Conservation (phyloP, 2,113 vertebrate species). For the Brachyhypopomus occidentalis region DNA sequence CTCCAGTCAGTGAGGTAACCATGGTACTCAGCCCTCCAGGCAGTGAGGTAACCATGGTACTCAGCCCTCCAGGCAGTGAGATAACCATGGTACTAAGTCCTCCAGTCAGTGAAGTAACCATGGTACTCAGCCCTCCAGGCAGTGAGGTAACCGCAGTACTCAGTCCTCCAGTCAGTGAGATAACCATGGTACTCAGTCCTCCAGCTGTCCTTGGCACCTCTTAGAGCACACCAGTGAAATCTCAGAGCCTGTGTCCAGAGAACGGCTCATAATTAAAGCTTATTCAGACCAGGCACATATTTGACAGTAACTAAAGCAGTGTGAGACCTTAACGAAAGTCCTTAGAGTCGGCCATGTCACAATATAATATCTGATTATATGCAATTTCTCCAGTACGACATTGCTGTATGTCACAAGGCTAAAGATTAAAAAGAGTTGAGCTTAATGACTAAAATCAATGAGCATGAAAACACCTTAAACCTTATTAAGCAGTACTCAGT, state of each 20-base stretch:
- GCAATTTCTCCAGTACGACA: not conserved
- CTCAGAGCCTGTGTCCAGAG: conserved; percentile 9
- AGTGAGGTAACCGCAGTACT: not conserved
- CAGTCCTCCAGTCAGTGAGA: not conserved
- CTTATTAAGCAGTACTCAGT: conserved; percentile 18
- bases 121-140: too few species aligned
- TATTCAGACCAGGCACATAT: conserved; percentile 8
- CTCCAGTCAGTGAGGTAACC: too few species aligned
- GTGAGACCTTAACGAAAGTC: not conserved
- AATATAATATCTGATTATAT: not conserved
- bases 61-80: too few species aligned
- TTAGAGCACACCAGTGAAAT: conserved; percentile 26
- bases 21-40: too few species aligned
- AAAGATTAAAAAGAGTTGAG: not conserved
- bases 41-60: too few species aligned
- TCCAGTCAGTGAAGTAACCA: too few species aligned
- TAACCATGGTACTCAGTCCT: not conserved
- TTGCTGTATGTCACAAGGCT: not conserved
- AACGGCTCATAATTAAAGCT: conserved; percentile 27
- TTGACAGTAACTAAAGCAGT: conserved; percentile 5
- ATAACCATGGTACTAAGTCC: too few species aligned
- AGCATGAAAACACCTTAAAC: too few species aligned
- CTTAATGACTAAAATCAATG: too few species aligned
- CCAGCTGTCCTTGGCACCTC: conserved; percentile 16
- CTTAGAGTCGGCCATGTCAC: not conserved